Conservation (phyloP, 2,113 vertebrate genomes). For the Synodontis membranacea region DNA sequence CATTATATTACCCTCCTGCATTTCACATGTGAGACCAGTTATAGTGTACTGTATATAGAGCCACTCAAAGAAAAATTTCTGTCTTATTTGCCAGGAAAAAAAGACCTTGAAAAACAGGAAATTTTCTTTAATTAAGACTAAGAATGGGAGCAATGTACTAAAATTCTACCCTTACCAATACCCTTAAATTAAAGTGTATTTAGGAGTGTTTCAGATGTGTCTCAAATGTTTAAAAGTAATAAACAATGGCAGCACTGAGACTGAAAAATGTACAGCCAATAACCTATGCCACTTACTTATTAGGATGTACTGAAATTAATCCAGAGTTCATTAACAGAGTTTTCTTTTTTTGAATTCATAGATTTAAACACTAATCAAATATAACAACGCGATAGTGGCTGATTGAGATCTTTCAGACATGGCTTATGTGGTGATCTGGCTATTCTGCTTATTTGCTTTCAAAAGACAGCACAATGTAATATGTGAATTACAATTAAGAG, state of each 20-base stretch:
- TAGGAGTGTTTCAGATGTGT: background rate
- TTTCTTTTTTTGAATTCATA: background rate
- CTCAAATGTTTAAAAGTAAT: background rate
- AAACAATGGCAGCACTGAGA: background rate
- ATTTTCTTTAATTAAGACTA: background rate
- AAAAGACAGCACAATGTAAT: too few relatives aligned
- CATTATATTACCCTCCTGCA: background rate
- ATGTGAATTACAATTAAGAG: too few relatives aligned
- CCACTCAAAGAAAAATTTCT: background rate
- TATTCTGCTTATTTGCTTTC: too few relatives aligned
- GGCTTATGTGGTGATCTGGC: background rate
- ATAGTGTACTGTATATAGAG: background rate
- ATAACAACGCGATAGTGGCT: background rate
- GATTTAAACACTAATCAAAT: background rate
- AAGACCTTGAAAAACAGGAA: background rate
- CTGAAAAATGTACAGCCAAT: background rate
- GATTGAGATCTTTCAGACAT: background rate
- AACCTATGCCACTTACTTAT: background rate
- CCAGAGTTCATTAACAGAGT: background rate
- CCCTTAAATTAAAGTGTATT: background rate
- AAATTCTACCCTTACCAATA: background rate
- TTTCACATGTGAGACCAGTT: background rate
- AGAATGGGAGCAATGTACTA: background rate
- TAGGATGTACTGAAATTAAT: background rate
- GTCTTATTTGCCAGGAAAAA: background rate